Evolutionary conservation across 2,888 invertebrate species (phyloP).

Genomic region (Gryllus longicercus): DNA sequence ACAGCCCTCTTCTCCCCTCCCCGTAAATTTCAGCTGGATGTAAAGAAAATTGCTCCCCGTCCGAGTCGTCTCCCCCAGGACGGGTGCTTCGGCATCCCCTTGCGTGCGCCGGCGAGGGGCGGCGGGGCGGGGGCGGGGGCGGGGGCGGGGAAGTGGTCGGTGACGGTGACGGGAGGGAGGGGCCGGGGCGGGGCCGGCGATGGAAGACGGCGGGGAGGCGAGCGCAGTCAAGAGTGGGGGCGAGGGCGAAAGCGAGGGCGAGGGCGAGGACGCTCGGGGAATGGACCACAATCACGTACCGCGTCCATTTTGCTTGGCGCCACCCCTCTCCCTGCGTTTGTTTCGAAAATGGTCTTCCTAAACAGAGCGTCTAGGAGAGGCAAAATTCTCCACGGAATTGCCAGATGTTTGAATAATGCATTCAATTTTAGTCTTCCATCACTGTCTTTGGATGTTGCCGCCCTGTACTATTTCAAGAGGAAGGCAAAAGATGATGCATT

Average conservation of each 20-base stretch:
- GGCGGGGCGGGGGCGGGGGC: background rate
- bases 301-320: background rate
- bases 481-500: too few relatives aligned
- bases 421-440: too few relatives aligned
- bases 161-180: background rate
- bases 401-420: background rate
- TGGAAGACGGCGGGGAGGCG: background rate
- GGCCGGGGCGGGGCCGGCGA: background rate
- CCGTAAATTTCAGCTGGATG: background rate
- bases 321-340: background rate
- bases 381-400: background rate
- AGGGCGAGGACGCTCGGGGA: background rate
- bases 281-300: background rate
- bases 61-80: background rate
- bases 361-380: background rate
- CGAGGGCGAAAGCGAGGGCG: background rate
- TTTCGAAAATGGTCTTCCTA: conserved; percentile 3
- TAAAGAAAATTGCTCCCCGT: conserved; percentile 8
- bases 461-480: too few relatives aligned
- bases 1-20: background rate
- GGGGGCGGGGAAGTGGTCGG: background rate
- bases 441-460: too few relatives aligned
- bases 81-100: background rate
- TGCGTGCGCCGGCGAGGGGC: too few relatives aligned
- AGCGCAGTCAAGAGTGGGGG: background rate